Evolutionary conservation across 2,888 invertebrate species (phyloP), one percentile per base, ranked within the genome.

Genomic region (Drosophila mimica): DNA sequence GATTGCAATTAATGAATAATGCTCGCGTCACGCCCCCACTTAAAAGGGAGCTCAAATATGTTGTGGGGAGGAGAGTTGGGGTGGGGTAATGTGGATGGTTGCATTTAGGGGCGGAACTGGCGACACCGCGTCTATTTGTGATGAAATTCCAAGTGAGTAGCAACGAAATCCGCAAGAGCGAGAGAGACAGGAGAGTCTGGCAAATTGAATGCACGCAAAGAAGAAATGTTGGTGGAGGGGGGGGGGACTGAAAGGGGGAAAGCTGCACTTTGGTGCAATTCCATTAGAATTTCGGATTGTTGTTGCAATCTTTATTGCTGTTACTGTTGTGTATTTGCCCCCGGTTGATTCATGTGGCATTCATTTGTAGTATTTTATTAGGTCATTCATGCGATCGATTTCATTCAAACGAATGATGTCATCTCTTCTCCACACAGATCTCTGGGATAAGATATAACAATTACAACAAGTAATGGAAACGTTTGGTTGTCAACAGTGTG

Each of bases 381-480:
- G 84, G 77, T 85, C 86, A 87, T 86, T 88, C 86, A 83, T 87
- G 82, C 84, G 82, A 87, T 87, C 82, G 87, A 89, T 89, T 87
- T 85, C 69, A 74, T 67, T 68, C 76, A 75, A 74, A 70, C 57
- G 60, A 59, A 86, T 86, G 86, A 86, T 86, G 81, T 88, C 86
- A 86, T 79, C 62, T 58, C 56, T 38, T 15, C 46, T 25, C 31
- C 58, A 43, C 58, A 33, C 46, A 30, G 75, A 78, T 75, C 70
- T 76, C 62, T 64, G 69, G 70, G 61, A 73, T 74, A 70, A 69
- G 71, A 78, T 79, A 67, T 15, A 30, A 25, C 49, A 60, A 58
- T 49, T 46, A 34, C 40, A 20, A 30, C 40, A 60, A 62, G 38
- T 57, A 49, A 20, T n/a, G 11, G 38, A 56, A 38, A 54, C 25